Base-by-base conservation (phyloP, 2,888 invertebrate genomes). In the Eupithecia dodoneata region DNA sequence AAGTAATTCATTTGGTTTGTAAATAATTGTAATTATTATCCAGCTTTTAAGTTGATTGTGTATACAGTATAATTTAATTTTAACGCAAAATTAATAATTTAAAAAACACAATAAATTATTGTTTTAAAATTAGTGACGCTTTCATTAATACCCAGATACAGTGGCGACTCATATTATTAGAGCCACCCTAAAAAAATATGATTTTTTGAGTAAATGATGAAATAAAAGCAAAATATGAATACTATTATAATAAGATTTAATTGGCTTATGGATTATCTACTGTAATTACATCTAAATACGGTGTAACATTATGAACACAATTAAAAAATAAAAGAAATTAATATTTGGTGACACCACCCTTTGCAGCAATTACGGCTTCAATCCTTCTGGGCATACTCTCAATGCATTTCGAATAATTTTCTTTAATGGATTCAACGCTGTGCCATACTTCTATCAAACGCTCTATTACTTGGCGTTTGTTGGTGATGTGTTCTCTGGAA, bases 81-180 rank as follows among this genome's bases (percentile, higher is more conserved):
- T 90, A 91, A 90, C 82, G 90, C 89, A 87, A 92, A 90, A 92
- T 87, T 92, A 92, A 87, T 87, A 85, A 88, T 83, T 81, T 91
- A 93, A 92, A 90, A 86, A 78, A 92, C 89, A 92, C 92, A 94
- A 94, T 94, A 94, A 94, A 94, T 93, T 94, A 94, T 94, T 94
- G 93, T 94, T 94, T 93, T 90, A 88, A 93, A 89, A 86, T 74
- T 72, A 73, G 55, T 79, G 73, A 69, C 42, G 66, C 77, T 84
- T 85, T 87, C 30, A 30, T 30, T 30, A 30, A 30, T 30, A 30
- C 30, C 30, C 30, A 30, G 30, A 30, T 30, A 30, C 30, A 30
- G 30, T 30, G 30, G 30, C 30, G 30, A 1, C 30, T 30, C 30
- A 52, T 70, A 44, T 7, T 70, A 70, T 70, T 70, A 45, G 42